These are phyloP conservation scores for Phoxinus dragarum DNA, from an alignment of 2,797 vertebrate genomes.

Conservation along the genomic window DNA sequence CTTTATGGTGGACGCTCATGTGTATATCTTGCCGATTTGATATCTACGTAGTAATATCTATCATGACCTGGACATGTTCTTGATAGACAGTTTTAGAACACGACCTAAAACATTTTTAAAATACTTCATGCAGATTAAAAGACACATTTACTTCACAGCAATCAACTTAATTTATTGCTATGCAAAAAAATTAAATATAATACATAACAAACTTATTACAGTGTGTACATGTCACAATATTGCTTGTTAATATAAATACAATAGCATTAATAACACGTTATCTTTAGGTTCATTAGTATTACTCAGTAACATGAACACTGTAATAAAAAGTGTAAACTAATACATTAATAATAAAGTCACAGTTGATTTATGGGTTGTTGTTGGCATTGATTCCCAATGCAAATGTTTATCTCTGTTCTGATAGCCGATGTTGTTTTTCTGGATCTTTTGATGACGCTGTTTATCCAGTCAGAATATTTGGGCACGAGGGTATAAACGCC, in stretches of 20 bases:
- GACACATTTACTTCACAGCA: not conserved
- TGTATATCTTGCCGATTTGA: not conserved
- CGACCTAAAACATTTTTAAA: not conserved
- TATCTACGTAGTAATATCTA: not conserved
- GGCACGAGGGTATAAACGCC: slow-evolving; percentile 92
- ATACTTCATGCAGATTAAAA: not conserved
- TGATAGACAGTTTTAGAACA: not conserved
- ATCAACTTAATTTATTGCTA: not conserved
- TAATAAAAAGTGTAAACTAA: not conserved
- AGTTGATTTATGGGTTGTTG: not conserved
- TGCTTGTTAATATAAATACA: slow-evolving; percentile 18
- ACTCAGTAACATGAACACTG: slow-evolving; percentile 5
- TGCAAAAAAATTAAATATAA: not conserved
- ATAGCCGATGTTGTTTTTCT: slow-evolving; percentile 10
- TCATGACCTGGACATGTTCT: not conserved
- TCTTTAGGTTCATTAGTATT: not conserved
- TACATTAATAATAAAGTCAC: slow-evolving; percentile 8
- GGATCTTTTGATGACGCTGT: slow-evolving; percentile 73
- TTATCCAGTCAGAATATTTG: slow-evolving; percentile 91
- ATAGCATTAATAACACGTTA: not conserved
- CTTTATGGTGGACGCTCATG: not conserved
- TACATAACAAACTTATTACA: not conserved
- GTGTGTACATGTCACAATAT: not conserved
- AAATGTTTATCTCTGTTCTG: not conserved
- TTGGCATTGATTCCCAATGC: not conserved